A percentile compares a stretch with the other conserved stretches of the same genome.
phyloP scores from a whole-genome alignment of 2,797 vertebrate species.

The Saxicola maurus region DNA sequence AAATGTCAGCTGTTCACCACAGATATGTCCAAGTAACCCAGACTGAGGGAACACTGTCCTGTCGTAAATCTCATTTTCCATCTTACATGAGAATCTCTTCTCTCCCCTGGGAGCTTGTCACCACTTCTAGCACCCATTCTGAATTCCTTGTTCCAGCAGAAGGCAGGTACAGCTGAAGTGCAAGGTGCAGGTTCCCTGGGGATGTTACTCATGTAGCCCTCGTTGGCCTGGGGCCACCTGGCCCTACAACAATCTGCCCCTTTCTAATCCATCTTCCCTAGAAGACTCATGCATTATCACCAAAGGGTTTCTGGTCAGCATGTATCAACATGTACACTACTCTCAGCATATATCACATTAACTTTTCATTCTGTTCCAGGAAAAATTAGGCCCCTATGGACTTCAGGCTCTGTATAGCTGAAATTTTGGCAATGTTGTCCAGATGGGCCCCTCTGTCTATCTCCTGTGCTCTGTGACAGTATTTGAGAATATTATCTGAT shows the following conservation, averaged over 20 bases:
- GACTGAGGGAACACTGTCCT: neutral
- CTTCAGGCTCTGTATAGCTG: neutral
- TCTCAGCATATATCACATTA: neutral
- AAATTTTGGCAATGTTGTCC: neutral
- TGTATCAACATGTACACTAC: neutral
- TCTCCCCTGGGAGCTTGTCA: neutral
- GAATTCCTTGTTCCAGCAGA: neutral
- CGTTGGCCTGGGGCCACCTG: neutral
- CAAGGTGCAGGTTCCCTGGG: neutral
- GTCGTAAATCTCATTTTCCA: neutral
- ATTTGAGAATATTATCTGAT: neutral
- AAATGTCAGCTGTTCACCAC: neutral
- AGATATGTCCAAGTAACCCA: neutral
- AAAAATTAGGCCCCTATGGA: neutral
- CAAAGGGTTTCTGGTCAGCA: neutral
- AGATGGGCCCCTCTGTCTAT: neutral
- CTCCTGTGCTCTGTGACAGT: neutral
- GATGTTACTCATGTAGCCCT: neutral
- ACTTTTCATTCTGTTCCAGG: neutral
- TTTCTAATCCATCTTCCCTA: neutral
- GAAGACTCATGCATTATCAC: neutral
- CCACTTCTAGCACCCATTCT: neutral
- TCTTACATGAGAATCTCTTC: neutral
- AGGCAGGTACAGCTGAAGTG: neutral
- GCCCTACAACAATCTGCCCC: neutral